Evolutionary conservation across 2,113 vertebrate species (phyloP).

Genomic region (Varanus salvator): DNA sequence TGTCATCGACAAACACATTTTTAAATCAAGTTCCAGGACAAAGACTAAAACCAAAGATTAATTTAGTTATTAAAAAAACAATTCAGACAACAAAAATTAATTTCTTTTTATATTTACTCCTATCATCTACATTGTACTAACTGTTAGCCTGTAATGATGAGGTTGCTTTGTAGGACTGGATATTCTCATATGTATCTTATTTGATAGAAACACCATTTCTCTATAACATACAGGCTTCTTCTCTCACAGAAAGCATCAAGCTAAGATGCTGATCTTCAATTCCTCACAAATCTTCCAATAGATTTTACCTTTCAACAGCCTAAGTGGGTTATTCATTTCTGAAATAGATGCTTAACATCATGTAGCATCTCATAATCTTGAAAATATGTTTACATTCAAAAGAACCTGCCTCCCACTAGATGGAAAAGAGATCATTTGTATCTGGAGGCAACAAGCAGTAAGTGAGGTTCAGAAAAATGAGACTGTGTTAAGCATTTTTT

Average conservation of each 20-base stretch:
- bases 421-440: not conserved
- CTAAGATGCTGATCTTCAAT: not conserved
- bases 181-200: not conserved
- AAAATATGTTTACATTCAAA: not conserved
- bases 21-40: not conserved
- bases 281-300: not conserved
- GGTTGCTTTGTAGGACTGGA: not conserved
- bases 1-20: constrained; percentile 14
- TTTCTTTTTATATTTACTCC: not conserved
- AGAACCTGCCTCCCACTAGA: not conserved
- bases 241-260: not conserved
- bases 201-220: not conserved
- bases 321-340: not conserved
- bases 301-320: not conserved
- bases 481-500: not conserved
- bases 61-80: not conserved
- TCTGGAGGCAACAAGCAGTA: not conserved
- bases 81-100: not conserved
- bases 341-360: not conserved
- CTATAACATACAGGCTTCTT: not conserved
- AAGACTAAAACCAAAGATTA: not conserved
- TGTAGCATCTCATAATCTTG: not conserved
- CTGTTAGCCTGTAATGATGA: not conserved
- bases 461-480: not conserved
- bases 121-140: not conserved